A percentile compares a stretch with the other conserved stretches of the same genome.
phyloP scores from a whole-genome alignment of 1,140 invertebrate species.

The Ganaspis sp. region DNA sequence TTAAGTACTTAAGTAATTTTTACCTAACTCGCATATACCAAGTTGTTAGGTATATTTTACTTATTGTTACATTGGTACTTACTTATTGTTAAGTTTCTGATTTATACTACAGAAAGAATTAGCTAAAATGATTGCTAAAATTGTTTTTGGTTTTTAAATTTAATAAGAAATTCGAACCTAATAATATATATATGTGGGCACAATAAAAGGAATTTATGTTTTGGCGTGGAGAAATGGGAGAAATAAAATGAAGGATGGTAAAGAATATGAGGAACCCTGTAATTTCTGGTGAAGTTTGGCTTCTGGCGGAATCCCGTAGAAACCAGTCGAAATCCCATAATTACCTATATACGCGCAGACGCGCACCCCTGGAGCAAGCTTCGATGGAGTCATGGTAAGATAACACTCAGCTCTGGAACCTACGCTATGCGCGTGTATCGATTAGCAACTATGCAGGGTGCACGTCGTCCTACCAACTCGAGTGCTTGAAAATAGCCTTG shows the following conservation, averaged over 20 bases:
- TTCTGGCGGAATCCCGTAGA: not conserved
- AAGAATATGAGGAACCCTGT: not conserved
- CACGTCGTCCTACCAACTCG: slow-evolving; percentile 39
- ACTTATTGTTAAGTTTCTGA: no score
- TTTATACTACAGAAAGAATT: no score
- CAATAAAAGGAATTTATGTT: not conserved
- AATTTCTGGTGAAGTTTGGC: not conserved
- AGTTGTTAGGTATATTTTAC: no score
- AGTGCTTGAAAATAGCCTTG: slow-evolving; percentile 45
- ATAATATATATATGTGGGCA: no score
- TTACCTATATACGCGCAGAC: slow-evolving; percentile 53
- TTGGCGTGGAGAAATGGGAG: not conserved
- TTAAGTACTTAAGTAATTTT: no score
- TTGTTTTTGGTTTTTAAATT: no score
- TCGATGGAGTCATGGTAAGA: slow-evolving; percentile 54
- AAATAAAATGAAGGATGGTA: not conserved
- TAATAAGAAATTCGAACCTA: no score
- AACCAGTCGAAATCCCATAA: slow-evolving; percentile 53
- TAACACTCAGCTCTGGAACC: slow-evolving; percentile 50
- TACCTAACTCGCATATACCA: no score
- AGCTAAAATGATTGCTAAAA: no score
- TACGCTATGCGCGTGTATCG: slow-evolving; percentile 47
- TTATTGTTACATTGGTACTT: no score
- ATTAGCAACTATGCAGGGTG: slow-evolving; percentile 49
- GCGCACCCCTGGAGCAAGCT: slow-evolving; percentile 44